Percentiles rank a stretch among this genome's conserved stretches.
phyloP scores from a whole-genome alignment of 2,888 invertebrate genomes.

The Ctenicera cuprea region DNA sequence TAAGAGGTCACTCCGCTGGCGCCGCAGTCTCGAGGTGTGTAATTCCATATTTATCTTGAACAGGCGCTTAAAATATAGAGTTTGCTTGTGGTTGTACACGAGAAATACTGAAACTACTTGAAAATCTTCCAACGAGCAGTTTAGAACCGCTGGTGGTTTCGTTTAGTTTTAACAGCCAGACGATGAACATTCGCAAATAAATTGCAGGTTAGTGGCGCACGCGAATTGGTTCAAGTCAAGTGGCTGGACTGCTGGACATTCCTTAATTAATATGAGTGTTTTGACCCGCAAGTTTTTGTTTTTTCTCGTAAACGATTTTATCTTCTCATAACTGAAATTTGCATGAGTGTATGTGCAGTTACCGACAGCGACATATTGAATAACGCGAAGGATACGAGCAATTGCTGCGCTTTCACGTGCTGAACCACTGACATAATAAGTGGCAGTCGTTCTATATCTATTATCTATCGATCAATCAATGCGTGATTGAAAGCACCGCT shows the following conservation, averaged over 20 bases:
- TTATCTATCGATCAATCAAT: conserved; percentile 39
- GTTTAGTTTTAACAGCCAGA: conserved; percentile 20
- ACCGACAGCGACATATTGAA: neutral
- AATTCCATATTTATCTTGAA: conserved; percentile 56
- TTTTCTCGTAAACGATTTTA: conserved; percentile 22
- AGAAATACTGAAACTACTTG: neutral
- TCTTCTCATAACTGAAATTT: conserved; percentile 25
- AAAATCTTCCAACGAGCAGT: conserved; percentile 14
- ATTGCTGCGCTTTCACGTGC: conserved; percentile 30
- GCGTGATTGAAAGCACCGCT: conserved; percentile 35
- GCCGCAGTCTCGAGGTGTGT: conserved; percentile 57
- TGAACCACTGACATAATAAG: conserved; percentile 43
- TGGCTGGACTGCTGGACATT: conserved; percentile 36
- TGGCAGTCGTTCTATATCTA: conserved; percentile 35
- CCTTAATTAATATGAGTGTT: conserved; percentile 44
- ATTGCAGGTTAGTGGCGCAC: conserved; percentile 56
- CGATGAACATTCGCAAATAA: conserved; percentile 48
- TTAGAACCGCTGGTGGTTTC: conserved; percentile 32
- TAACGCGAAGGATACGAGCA: conserved; percentile 7
- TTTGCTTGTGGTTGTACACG: conserved; percentile 26
- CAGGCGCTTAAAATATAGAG: conserved; percentile 28
- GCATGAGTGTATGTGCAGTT: conserved; percentile 7
- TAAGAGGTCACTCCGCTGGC: conserved; percentile 58
- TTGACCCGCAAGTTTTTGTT: conserved; percentile 27
- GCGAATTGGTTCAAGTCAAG: conserved; percentile 49